These are phyloP conservation scores for Cisticola juncidis DNA, from an alignment of 2,113 vertebrate species.

Conservation along the genomic window DNA sequence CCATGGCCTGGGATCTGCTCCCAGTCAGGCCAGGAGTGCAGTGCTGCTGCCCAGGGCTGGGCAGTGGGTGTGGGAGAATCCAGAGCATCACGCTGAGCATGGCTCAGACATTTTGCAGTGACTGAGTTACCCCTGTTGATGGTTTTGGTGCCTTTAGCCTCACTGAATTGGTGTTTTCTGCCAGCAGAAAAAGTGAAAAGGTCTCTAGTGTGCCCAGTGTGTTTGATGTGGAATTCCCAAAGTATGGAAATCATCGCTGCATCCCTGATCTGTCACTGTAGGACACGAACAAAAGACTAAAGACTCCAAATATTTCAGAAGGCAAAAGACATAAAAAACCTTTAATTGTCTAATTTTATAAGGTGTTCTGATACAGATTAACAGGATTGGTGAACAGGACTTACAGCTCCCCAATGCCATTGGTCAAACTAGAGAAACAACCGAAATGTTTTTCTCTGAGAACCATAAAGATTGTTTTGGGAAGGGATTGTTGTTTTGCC, in stretches of 20 bases:
- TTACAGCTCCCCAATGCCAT: no score
- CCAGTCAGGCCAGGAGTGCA: rapidly evolving
- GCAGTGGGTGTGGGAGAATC: background rate
- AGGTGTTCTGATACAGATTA: no score
- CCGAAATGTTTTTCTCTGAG: no score
- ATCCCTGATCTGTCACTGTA: background rate
- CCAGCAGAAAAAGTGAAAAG: background rate
- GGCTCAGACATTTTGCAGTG: background rate
- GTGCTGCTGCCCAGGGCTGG: background rate
- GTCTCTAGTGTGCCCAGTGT: background rate
- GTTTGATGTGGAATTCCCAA: background rate
- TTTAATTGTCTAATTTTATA: no score
- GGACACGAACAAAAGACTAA: no score
- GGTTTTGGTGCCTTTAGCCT: background rate
- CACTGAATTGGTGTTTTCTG: background rate
- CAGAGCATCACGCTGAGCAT: background rate
- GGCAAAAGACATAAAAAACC: no score
- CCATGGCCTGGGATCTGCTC: background rate
- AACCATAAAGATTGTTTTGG: no score
- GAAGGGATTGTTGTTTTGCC: no score
- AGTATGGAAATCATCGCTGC: background rate
- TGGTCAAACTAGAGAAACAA: no score
- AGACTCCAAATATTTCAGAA: no score
- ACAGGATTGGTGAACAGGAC: no score
- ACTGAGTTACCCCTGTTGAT: background rate